Conservation (phyloP, 2,113 vertebrate species). For the Oryzias woworae region DNA sequence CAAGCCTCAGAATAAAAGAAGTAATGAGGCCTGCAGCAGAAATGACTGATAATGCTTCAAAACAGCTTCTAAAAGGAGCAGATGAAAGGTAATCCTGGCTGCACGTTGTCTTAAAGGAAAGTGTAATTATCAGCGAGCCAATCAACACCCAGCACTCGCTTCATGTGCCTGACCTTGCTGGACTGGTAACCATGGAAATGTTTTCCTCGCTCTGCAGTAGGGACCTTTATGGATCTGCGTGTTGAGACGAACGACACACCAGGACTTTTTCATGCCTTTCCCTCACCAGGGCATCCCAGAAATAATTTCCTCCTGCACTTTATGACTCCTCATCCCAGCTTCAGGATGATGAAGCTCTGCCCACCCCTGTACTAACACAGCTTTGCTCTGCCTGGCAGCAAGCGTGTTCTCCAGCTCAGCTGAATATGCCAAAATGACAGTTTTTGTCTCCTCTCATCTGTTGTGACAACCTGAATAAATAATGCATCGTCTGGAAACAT, state of each 20-base stretch:
- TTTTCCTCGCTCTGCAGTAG: slow-evolving; percentile 35
- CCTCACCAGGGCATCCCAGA: slow-evolving; percentile 40
- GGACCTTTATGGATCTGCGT: slow-evolving; percentile 13
- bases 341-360: slow-evolving; percentile 31
- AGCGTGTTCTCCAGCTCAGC: slow-evolving; percentile 27
- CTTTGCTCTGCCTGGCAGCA: slow-evolving; percentile 6
- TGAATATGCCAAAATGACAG: slow-evolving; percentile 51
- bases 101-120: slow-evolving; percentile 70
- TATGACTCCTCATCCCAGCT: slow-evolving; percentile 35
- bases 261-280: slow-evolving; percentile 41
- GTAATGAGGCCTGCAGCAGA: slow-evolving; percentile 60
- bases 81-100: slow-evolving; percentile 45
- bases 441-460: slow-evolving; percentile 51
- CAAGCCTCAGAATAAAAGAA: slow-evolving; percentile 51
- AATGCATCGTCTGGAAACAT: slow-evolving; percentile 51
- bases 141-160: slow-evolving; percentile 63
- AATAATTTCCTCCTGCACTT: slow-evolving; percentile 43
- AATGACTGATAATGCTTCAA: slow-evolving; percentile 63
- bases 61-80: slow-evolving; percentile 51
- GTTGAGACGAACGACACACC: slow-evolving; percentile 38
- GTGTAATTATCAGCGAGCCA: slow-evolving; percentile 75
- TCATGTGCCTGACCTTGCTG: slow-evolving; percentile 75
- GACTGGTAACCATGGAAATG: slow-evolving; percentile 77
- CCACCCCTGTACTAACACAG: slow-evolving; percentile 8
- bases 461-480: slow-evolving; percentile 61